Conservation (phyloP, 2,113 vertebrate species). For the Percopsis transmontana region DNA sequence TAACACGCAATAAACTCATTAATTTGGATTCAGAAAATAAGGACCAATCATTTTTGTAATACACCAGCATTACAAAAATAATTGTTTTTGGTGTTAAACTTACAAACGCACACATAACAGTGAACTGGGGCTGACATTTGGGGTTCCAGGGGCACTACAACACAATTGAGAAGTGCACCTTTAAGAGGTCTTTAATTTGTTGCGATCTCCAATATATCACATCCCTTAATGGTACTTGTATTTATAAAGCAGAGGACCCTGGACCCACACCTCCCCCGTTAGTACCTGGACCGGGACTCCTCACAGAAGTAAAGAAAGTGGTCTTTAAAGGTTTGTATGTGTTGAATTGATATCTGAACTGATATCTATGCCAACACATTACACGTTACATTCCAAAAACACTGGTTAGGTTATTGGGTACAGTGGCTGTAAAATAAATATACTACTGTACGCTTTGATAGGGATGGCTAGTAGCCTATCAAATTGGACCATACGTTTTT, state of each 20-base stretch:
- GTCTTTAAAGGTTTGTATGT: conserved; percentile 49
- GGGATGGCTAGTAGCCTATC: background rate
- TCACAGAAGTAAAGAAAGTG: conserved; percentile 9
- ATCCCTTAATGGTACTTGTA: background rate
- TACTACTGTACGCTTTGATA: background rate
- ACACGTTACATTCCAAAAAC: no score
- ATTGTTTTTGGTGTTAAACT: no score
- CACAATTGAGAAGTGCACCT: no score
- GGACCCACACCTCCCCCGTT: background rate
- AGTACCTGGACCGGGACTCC: background rate
- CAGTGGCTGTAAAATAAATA: background rate
- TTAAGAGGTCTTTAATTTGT: no score
- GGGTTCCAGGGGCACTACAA: no score
- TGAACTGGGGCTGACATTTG: no score
- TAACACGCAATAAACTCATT: no score
- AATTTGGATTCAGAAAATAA: no score
- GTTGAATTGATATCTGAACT: background rate
- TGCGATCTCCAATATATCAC: background rate
- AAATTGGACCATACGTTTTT: background rate
- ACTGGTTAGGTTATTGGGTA: background rate
- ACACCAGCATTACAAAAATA: no score
- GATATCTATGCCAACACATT: background rate
- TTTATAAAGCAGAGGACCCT: conserved; percentile 35
- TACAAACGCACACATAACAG: no score
- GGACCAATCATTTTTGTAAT: no score